Base-by-base conservation (phyloP, 2,113 vertebrate species). In the Sapajus apella region DNA sequence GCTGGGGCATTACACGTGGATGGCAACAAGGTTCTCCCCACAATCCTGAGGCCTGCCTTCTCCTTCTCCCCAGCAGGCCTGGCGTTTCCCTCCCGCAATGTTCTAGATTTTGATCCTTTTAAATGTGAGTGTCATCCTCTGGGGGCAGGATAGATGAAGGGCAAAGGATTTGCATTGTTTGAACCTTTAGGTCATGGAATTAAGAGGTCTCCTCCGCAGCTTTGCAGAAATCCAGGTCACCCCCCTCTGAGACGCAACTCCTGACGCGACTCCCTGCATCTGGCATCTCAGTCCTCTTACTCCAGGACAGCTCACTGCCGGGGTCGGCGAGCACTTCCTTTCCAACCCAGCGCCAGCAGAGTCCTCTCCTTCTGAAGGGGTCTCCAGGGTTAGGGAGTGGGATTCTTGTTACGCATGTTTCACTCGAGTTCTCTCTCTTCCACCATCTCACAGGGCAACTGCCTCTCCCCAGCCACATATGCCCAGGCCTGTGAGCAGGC, bases 31-130 rank as follows among this genome's bases (percentile, higher is more conserved):
- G 30, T 55, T 87, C 21, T 70, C 73, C 75, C 56, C 70, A 52
- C n/a, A 84, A 23, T 25, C 64, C 11, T 10, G n/a, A 87, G 70
- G 32, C 68, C 79, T 52, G 64, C 79, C 55, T 86, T 87, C 75
- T 56, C 61, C 35, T 43, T 76, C 72, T 55, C 61, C 16, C 77
- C 88, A 86, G 90, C 32, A 86, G 75, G 68, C 84, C 94, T 84
- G 55, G 6, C 5, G 0, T 64, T 76, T 66, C 37, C 79, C 77
- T 92, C 43, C 64, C 64, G 50, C 55, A 79, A 3, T 72, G 50
- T 83, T 91, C 75, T 97, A 32, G 88, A 93, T 94, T 91, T 85
- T 27, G n/a, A 87, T 55, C 93, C 95, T 97, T 94, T 75, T 85
- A 85, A 85, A 61, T 88, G 43, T 94, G 56, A 94, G 79, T 64